Evolutionary conservation across 1,140 invertebrate genomes (phyloP).

Genomic region (Helicoverpa zea): DNA sequence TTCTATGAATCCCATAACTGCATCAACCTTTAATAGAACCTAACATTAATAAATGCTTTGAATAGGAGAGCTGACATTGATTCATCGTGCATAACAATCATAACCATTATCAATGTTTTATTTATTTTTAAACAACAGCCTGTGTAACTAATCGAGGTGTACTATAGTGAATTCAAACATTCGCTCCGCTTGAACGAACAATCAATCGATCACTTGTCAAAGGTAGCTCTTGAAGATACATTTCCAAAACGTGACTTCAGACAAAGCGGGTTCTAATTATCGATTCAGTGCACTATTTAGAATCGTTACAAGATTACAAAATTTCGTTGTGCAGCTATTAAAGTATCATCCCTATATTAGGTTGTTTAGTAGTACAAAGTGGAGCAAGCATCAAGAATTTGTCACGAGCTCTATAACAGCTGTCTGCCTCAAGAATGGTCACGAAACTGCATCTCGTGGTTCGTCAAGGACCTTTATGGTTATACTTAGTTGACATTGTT

Average conservation of each 20-base stretch:
- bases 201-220: conserved; percentile 45
- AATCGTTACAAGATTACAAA: conserved; percentile 29
- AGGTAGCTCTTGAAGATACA: conserved; percentile 33
- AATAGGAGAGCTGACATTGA: background rate
- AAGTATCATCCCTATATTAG: conserved; percentile 18
- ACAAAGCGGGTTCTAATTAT: conserved; percentile 67
- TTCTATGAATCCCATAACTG: background rate
- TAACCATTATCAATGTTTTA: background rate
- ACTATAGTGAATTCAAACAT: conserved; percentile 23
- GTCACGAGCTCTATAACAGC: conserved; percentile 35
- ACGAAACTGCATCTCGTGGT: conserved; percentile 35
- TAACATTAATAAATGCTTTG: background rate
- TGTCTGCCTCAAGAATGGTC: conserved; percentile 18
- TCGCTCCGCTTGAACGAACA: conserved; percentile 27
- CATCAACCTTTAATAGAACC: background rate
- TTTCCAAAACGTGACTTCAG: conserved; percentile 65
- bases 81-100: background rate
- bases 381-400: conserved; percentile 42
- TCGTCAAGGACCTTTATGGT: conserved; percentile 13
- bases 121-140: conserved; percentile 9
- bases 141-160: conserved; percentile 12
- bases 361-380: conserved; percentile 9
- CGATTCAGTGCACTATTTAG: conserved; percentile 61
- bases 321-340: conserved; percentile 31
- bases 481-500: conserved; percentile 15